Evolutionary conservation across 2,888 invertebrate species (phyloP).

Genomic region (Iphiclides podalirius): DNA sequence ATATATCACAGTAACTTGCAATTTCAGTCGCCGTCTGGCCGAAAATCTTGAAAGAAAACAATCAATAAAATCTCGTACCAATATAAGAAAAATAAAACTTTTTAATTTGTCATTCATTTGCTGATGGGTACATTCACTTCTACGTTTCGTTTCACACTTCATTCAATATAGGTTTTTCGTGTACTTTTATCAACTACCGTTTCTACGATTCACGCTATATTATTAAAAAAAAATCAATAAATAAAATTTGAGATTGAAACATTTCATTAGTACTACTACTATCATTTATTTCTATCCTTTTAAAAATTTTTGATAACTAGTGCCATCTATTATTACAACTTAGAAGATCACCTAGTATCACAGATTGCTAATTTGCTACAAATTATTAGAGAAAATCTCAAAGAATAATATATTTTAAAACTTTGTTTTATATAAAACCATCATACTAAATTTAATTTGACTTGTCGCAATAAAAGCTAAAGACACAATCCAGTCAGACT

Average conservation of each 20-base stretch:
- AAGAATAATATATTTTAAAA: no score
- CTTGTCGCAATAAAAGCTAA: slow-evolving; percentile 6
- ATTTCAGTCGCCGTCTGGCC: slow-evolving; percentile 81
- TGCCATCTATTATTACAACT: background rate
- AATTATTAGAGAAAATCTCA: no score
- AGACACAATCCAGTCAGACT: background rate
- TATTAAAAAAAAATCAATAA: no score
- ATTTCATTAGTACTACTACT: no score
- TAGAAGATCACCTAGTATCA: no score
- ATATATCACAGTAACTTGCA: slow-evolving; percentile 81
- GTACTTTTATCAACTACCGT: no score
- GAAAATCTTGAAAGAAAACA: slow-evolving; percentile 81
- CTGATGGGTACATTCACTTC: slow-evolving; percentile 78
- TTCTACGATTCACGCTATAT: no score
- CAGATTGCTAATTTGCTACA: no score
- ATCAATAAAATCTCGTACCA: slow-evolving; percentile 82
- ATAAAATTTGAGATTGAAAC: no score
- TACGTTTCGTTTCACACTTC: slow-evolving; percentile 61
- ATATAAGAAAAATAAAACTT: slow-evolving; percentile 81
- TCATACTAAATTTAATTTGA: background rate
- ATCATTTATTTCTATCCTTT: background rate
- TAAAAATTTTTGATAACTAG: background rate
- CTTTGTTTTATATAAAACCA: no score
- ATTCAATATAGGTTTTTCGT: slow-evolving; percentile 39
- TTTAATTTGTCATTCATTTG: slow-evolving; percentile 78